Evolutionary conservation across 2,888 invertebrate species (phyloP).

Genomic region (Drosophila melanocephala): DNA sequence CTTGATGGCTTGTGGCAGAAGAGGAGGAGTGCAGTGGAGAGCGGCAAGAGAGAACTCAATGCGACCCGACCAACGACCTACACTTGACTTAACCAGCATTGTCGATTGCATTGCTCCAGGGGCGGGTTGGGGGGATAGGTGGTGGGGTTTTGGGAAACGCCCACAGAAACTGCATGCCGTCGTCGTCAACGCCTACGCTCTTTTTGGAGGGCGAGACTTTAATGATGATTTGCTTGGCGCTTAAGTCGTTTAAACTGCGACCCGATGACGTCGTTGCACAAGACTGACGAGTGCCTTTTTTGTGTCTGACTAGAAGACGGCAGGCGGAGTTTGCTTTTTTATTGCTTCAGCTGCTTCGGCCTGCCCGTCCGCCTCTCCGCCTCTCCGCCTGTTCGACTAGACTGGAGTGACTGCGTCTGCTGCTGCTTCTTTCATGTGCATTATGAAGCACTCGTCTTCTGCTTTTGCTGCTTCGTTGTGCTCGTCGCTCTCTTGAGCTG

Average conservation of each 20-base stretch:
- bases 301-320: conserved; percentile 63
- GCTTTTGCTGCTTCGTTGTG: conserved; percentile 36
- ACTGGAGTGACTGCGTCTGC: conserved; percentile 55
- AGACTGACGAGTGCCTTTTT: conserved; percentile 76
- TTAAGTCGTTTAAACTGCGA: conserved; percentile 82
- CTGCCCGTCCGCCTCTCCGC: not conserved
- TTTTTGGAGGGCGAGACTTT: conserved; percentile 70
- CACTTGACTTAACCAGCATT: conserved; percentile 83
- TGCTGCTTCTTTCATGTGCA: conserved; percentile 77
- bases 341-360: conserved; percentile 53
- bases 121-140: not conserved
- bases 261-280: conserved; percentile 62
- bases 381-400: conserved; percentile 6
- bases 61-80: conserved; percentile 81
- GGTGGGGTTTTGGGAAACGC: conserved; percentile 35
- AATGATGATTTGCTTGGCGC: conserved; percentile 83
- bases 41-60: conserved; percentile 33
- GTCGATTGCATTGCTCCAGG: conserved; percentile 70
- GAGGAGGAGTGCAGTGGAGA: not conserved
- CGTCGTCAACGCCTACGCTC: conserved; percentile 60
- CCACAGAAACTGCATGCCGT: conserved; percentile 54
- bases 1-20: conserved; percentile 50
- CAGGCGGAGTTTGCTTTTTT: conserved; percentile 57
- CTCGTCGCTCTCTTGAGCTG: conserved; percentile 72
- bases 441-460: conserved; percentile 72